Percentiles rank a stretch among this genome's conserved stretches.
Evolutionary conservation across 2,113 vertebrate genomes (phyloP).

Genomic region (Delphinapterus leucas): DNA sequence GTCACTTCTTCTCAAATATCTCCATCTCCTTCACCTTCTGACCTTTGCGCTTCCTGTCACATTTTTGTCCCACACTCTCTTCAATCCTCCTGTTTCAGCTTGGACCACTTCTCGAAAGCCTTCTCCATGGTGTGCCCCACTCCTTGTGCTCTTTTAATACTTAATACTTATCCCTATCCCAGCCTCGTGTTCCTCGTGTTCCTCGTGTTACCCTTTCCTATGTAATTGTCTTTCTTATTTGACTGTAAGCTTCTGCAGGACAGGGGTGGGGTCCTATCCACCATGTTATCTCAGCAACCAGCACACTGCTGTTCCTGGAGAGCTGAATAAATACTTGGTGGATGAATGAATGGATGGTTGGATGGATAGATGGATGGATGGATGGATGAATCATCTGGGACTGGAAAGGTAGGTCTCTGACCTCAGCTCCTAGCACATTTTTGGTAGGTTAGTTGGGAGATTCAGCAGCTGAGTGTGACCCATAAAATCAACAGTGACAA

Average conservation of each 20-base stretch:
- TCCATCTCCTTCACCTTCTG: not conserved
- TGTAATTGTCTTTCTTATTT: not conserved
- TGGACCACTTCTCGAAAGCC: not conserved
- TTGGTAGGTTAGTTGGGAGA: not conserved
- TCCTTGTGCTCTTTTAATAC: not conserved
- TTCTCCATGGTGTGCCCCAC: accelerated
- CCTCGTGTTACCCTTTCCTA: not conserved
- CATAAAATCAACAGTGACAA: not conserved
- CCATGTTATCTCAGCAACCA: not conserved
- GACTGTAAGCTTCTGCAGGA: not conserved
- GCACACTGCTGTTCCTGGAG: not conserved
- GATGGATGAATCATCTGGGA: not conserved
- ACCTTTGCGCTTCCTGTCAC: not conserved
- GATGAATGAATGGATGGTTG: not conserved
- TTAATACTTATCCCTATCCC: not conserved
- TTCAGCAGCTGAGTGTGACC: not conserved
- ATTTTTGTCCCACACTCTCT: not conserved
- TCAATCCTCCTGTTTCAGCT: not conserved
- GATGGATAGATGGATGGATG: not conserved
- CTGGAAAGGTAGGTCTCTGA: not conserved
- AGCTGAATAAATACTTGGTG: not conserved
- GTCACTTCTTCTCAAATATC: not conserved
- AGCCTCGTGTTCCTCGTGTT: too few relatives aligned
- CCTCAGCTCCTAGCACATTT: not conserved
- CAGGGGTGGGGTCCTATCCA: not conserved